These are phyloP conservation scores for Drosophila neocordata DNA, from an alignment of 1,140 invertebrate species.

Conservation along the genomic window DNA sequence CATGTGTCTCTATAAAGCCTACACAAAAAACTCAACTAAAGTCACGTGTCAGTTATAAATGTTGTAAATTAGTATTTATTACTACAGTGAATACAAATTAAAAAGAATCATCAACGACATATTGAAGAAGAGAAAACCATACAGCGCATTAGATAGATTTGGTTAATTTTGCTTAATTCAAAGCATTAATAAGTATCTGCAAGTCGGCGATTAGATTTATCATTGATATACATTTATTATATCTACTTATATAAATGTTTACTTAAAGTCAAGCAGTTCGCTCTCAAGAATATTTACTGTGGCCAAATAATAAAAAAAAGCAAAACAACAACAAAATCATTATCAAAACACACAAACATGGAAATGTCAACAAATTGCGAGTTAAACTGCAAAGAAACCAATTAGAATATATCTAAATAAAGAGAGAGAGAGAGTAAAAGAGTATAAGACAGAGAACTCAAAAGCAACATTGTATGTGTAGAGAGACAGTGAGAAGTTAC, in stretches of 20 bases:
- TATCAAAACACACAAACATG: constrained; percentile 60
- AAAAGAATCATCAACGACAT: neutral
- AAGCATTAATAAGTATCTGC: neutral
- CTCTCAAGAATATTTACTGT: constrained; percentile 30
- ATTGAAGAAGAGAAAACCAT: too few relatives aligned
- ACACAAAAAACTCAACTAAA: constrained; percentile 47
- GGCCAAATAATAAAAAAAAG: constrained; percentile 15
- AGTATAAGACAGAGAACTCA: neutral
- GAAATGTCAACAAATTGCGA: constrained; percentile 72
- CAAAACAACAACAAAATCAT: constrained; percentile 38
- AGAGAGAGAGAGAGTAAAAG: constrained; percentile 26
- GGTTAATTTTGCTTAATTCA: too few relatives aligned
- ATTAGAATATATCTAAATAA: constrained; percentile 60
- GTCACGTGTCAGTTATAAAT: constrained; percentile 72
- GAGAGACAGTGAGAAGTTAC: neutral
- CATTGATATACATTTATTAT: neutral
- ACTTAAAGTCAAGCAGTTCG: neutral
- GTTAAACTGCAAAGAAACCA: constrained; percentile 68
- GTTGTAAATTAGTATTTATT: constrained; percentile 76
- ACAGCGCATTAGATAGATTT: too few relatives aligned
- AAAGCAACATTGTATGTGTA: neutral
- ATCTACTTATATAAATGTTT: neutral
- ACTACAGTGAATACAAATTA: constrained; percentile 38
- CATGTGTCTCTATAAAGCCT: constrained; percentile 2
- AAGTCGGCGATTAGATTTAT: neutral